Evolutionary conservation across 2,797 vertebrate species (phyloP).

Genomic region (Myotis pilosus): DNA sequence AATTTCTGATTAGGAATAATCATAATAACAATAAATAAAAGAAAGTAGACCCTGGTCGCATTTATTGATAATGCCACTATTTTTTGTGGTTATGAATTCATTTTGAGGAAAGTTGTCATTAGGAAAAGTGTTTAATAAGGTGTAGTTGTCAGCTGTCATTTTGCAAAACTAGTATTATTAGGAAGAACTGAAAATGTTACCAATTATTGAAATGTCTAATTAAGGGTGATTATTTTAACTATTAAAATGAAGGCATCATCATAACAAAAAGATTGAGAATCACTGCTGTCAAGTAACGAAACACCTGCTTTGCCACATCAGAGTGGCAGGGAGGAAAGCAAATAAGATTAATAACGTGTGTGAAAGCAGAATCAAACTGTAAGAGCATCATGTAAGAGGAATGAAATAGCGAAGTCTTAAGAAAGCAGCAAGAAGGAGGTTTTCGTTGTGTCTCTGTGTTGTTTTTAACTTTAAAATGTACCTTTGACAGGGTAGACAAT

Average conservation of each 20-base stretch:
- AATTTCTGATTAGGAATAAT: conserved; percentile 48
- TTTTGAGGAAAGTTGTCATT: conserved; percentile 41
- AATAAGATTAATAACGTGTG: neutral
- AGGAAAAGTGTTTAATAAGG: conserved; percentile 65
- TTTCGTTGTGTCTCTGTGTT: neutral
- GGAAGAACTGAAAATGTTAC: conserved; percentile 44
- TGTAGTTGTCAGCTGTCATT: conserved; percentile 35
- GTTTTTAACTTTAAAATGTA: neutral
- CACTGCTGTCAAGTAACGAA: neutral
- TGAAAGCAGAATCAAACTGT: neutral
- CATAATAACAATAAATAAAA: conserved; percentile 40
- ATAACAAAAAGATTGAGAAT: neutral
- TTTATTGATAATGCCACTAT: conserved; percentile 33
- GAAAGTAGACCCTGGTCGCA: neutral
- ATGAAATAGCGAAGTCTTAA: neutral
- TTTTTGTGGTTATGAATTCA: neutral
- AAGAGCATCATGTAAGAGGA: neutral
- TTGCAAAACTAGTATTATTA: conserved; percentile 66
- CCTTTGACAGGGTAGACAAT: too few species aligned
- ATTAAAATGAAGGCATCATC: conserved; percentile 57
- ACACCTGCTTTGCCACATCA: neutral
- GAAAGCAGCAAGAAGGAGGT: neutral
- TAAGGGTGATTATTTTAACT: conserved; percentile 63
- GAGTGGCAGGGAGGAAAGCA: neutral
- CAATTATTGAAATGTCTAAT: conserved; percentile 59